Conservation (phyloP, 2,113 vertebrate genomes). For the Pachypanchax playfairii region DNA sequence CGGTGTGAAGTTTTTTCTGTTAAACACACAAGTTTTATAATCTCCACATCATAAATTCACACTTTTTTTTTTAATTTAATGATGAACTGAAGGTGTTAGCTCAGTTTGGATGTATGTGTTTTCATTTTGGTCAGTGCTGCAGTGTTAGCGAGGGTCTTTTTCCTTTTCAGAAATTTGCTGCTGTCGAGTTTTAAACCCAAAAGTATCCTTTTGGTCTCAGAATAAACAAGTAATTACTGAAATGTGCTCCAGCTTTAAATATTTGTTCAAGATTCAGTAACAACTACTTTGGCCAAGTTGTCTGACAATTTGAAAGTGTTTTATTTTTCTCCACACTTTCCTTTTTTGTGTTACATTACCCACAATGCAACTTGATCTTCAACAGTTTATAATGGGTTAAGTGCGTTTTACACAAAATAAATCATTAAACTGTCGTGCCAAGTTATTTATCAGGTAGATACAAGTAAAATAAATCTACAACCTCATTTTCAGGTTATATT, state of each 20-base stretch:
- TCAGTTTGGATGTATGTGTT: background rate
- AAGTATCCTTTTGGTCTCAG: background rate
- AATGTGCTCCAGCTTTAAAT: too few species aligned
- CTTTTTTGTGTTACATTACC: background rate
- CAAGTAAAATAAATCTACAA: too few species aligned
- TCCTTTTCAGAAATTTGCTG: background rate
- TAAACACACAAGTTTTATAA: background rate
- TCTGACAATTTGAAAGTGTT: too few species aligned
- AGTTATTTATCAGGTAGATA: too few species aligned
- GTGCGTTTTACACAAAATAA: too few species aligned
- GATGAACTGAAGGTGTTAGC: background rate
- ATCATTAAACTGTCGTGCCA: too few species aligned
- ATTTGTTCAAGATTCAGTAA: too few species aligned
- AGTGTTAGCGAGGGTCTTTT: background rate
- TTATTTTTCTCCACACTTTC: background rate
- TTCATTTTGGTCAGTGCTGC: background rate
- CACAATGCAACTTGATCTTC: background rate
- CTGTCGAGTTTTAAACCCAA: background rate
- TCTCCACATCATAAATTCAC: background rate
- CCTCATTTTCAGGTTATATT: too few species aligned
- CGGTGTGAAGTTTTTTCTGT: constrained; percentile 72
- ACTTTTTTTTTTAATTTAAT: too few species aligned
- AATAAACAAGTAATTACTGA: background rate
- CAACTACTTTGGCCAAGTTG: too few species aligned
- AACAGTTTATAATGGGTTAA: background rate